Evolutionary conservation across 2,797 vertebrate species (phyloP).

Genomic region (Zonotrichia albicollis): DNA sequence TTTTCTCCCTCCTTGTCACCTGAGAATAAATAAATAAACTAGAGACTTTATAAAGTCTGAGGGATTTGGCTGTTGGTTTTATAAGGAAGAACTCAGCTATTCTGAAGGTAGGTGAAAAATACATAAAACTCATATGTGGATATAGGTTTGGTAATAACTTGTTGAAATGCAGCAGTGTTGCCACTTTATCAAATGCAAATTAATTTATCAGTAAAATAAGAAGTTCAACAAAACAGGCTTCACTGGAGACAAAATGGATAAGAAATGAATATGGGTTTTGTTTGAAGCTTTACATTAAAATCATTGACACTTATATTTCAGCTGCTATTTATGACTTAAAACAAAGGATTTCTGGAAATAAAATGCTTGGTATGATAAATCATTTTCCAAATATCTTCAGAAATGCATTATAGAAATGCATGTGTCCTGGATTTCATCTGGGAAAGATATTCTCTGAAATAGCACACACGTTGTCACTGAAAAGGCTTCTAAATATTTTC

Average conservation of each 20-base stretch:
- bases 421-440: background rate
- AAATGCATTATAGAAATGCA: background rate
- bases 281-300: background rate
- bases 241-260: background rate
- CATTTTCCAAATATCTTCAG: background rate
- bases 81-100: background rate
- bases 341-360: background rate
- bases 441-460: background rate
- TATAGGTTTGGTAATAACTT: background rate
- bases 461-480: background rate
- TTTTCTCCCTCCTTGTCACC: background rate
- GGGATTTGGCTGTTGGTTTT: background rate
- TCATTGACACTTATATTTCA: background rate
- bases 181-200: background rate
- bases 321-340: background rate
- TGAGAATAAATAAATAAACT: background rate
- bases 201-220: background rate
- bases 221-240: background rate
- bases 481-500: background rate
- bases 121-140: background rate
- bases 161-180: background rate
- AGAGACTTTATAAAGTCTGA: background rate
- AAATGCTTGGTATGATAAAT: background rate
- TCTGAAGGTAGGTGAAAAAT: background rate
- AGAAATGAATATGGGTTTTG: background rate